Conservation (phyloP, 30 jellyfish, hydroid and myxozoan species). For the Hydractinia echinata region DNA sequence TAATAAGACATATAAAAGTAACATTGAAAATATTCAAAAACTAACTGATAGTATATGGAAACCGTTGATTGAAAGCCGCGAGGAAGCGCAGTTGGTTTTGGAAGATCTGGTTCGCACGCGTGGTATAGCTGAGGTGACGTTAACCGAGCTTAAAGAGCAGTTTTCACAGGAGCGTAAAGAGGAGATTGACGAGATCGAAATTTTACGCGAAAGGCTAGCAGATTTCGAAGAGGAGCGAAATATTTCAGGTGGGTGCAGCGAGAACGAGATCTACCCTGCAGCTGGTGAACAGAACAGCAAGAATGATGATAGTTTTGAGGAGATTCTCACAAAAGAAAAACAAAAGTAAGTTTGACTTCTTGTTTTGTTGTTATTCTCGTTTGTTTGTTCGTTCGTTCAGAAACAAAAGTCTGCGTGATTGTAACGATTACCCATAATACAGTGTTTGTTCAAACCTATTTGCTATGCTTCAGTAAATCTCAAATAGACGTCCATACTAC, state of each 20-base stretch:
- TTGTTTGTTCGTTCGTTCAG: too few species aligned
- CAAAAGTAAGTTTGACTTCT: slow-evolving; percentile 45
- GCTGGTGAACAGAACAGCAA: not conserved
- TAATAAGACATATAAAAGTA: slow-evolving; percentile 53
- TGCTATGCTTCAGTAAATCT: not conserved
- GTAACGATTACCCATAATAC: not conserved
- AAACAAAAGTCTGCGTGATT: too few species aligned
- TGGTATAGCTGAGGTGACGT: slow-evolving; percentile 84
- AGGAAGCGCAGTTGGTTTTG: slow-evolving; percentile 76
- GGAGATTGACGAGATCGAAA: slow-evolving; percentile 63
- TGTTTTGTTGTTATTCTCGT: not conserved
- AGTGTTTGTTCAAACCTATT: not conserved
- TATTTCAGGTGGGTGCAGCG: slow-evolving; percentile 23
- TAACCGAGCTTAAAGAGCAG: slow-evolving; percentile 71
- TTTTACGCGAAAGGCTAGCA: slow-evolving; percentile 63
- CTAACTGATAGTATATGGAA: slow-evolving; percentile 46
- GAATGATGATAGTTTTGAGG: slow-evolving; percentile 23
- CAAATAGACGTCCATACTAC: not conserved
- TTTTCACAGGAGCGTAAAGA: slow-evolving; percentile 61
- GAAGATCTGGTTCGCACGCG: slow-evolving; percentile 88
- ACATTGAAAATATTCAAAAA: slow-evolving; percentile 48
- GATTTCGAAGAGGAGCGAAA: slow-evolving; percentile 76
- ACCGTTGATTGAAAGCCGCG: slow-evolving; percentile 72
- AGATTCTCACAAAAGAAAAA: slow-evolving; percentile 64
- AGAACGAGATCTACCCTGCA: not conserved